These are phyloP conservation scores for Cynaeus angustus DNA, from an alignment of 2,888 invertebrate genomes.

Conservation along the genomic window DNA sequence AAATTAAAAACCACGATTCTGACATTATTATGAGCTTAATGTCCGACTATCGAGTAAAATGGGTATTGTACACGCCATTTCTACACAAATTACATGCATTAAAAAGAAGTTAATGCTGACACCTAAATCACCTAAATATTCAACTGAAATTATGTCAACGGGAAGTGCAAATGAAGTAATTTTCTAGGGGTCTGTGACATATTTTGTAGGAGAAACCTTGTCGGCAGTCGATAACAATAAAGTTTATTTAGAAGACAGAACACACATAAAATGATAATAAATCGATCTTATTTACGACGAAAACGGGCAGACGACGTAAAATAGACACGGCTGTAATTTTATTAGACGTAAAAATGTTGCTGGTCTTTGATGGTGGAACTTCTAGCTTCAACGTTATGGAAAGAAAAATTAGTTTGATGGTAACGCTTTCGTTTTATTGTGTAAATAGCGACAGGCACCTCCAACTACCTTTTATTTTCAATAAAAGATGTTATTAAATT, in stretches of 20 bases:
- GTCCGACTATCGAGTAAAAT: constrained; percentile 9
- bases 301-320: constrained; percentile 25
- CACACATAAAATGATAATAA: constrained; percentile 37
- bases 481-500: too few relatives aligned
- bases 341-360: constrained; percentile 30
- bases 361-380: constrained; percentile 6
- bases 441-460: too few relatives aligned
- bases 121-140: constrained; percentile 3
- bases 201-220: constrained; percentile 16
- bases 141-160: neutral
- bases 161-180: constrained; percentile 11
- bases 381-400: neutral
- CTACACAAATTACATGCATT: constrained; percentile 13
- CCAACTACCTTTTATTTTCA: too few relatives aligned
- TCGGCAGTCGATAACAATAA: constrained; percentile 29
- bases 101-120: constrained; percentile 19
- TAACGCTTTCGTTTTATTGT: neutral
- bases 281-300: constrained; percentile 36
- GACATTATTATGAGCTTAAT: constrained; percentile 14
- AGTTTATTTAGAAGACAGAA: constrained; percentile 31
- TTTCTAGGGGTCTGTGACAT: constrained; percentile 5
- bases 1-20: constrained; percentile 17
- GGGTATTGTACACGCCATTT: constrained; percentile 7
- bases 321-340: constrained; percentile 36
- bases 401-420: neutral